Conservation (phyloP, 2,113 vertebrate species). For the Stegostoma tigrinum region DNA sequence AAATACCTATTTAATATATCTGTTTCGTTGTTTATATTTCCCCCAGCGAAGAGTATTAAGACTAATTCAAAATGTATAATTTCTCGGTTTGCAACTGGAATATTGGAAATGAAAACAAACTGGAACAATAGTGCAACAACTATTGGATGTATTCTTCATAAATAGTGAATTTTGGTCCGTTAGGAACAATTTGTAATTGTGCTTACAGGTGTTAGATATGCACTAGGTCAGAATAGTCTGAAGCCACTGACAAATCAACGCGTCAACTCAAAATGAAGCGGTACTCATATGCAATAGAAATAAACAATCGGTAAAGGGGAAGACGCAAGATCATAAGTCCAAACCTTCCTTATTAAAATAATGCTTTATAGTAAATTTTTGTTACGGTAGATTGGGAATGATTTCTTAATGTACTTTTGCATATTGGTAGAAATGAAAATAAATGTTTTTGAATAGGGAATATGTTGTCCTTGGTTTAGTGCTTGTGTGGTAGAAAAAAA, state of each 20-base stretch:
- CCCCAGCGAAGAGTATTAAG: neutral
- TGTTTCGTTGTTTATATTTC: neutral
- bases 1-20: neutral
- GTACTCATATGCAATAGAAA: neutral
- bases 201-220: neutral
- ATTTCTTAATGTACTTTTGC: neutral
- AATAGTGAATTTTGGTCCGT: neutral
- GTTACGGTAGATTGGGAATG: neutral
- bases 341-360: neutral
- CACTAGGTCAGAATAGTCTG: neutral
- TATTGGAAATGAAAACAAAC: neutral
- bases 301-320: neutral
- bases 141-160: neutral
- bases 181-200: neutral
- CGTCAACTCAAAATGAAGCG: neutral
- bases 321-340: neutral
- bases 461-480: neutral
- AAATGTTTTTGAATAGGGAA: neutral
- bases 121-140: neutral
- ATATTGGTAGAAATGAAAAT: neutral
- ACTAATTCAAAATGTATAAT: neutral
- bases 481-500: neutral
- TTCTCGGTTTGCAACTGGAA: neutral
- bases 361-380: neutral
- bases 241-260: neutral